Base-by-base conservation (phyloP, 2,113 vertebrate species). In the Pseudorhombus dupliciocellatus region DNA sequence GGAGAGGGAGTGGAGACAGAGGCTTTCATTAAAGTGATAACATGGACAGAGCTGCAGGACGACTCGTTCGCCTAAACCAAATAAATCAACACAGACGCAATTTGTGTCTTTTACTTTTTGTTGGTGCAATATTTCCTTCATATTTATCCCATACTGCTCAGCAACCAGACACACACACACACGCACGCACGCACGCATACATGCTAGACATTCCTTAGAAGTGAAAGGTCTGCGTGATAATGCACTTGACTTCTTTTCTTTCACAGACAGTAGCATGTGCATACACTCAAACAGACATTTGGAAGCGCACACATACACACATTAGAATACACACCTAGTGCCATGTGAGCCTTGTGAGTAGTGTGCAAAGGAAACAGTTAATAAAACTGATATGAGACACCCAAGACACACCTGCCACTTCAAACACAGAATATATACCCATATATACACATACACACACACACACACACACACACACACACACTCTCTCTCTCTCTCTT, bases 381-480 rank as follows among this genome's bases (percentile, higher is more conserved):
- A 91, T 90, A 90, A 88, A 87, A 81, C 58, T 75, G 76, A 89
- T 84, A 88, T 78, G 82, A 84, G 87, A 90, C 63, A 87, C 78
- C 79, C 58, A 37, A 53, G 58, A 84, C 88, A 89, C 89, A 91
- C 91, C 91, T 92, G 91, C 83, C 88, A 93, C 90, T 91, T 94
- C 87, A 92, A 92, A 92, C 80, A 73, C 54, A 25, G 30, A 57
- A 48, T 55, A 66, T 40, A 75, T 67, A 70, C 11, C 65, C 48
- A 3, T n/a, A 59, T 20, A 44, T 14, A 61, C 55, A 40, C 30
- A 77, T 28, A 56, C 54, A 37, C 37, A 80, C 30, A 61, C 48
- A 51, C 20, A 79, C 54, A 64, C 24, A 21, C 42, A 74, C 24
- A 50, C 24, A 37, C 11, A 53, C 52, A 82, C 61, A 57, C 24